A percentile compares a stretch with the other conserved stretches of the same genome.
Conservation (phyloP, 2,113 vertebrate genomes). For the Saimiri boliviensis region DNA sequence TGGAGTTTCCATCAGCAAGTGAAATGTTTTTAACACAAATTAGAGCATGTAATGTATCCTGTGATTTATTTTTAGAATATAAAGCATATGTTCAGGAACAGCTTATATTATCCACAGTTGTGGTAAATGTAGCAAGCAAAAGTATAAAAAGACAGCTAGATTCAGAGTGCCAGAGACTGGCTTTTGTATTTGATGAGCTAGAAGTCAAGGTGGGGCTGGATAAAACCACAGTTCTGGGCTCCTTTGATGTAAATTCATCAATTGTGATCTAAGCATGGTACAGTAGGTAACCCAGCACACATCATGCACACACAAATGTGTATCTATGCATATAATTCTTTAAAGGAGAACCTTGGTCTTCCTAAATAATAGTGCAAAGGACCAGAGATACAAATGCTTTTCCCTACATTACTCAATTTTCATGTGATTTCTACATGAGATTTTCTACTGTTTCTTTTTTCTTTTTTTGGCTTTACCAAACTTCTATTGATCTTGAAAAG, state of each 20-base stretch:
- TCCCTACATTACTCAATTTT: neutral
- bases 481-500: constrained; percentile 36
- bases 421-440: neutral
- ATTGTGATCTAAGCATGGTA: neutral
- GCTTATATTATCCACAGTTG: constrained; percentile 45
- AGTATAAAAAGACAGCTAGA: neutral
- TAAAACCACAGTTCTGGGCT: neutral
- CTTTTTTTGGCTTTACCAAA: neutral
- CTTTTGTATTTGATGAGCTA: constrained; percentile 16
- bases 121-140: constrained; percentile 49
- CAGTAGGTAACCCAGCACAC: neutral
- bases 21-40: constrained; percentile 66
- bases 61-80: constrained; percentile 70
- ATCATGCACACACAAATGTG: neutral
- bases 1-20: constrained; percentile 52
- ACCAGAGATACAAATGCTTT: neutral
- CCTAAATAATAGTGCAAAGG: neutral
- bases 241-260: neutral
- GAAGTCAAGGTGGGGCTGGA: neutral
- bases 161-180: constrained; percentile 7
- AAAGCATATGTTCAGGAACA: constrained; percentile 48
- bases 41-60: constrained; percentile 55
- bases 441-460: neutral
- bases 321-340: neutral
- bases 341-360: neutral